Evolutionary conservation across 2,888 invertebrate genomes (phyloP), one percentile per base, ranked within the genome.

Genomic region (Sesamia inferens): DNA sequence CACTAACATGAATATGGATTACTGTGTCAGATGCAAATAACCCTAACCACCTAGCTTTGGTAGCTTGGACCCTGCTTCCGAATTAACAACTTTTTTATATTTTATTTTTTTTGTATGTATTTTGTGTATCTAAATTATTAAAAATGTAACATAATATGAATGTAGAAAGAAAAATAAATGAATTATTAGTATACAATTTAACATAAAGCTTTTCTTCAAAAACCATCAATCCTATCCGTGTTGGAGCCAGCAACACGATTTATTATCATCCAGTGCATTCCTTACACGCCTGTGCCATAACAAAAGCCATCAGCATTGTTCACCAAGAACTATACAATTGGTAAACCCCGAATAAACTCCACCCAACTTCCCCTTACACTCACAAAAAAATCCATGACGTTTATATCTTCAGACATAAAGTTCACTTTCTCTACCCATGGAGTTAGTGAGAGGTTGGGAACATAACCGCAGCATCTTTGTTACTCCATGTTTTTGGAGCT

Each of bases 381-480:
- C 16, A 13, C 2, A 14, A 64, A 85, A 80, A 24, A 0, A n/a
- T 2, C 3, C 10, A 10, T 75, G 11, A 54, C 74, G 79, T 68
- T 81, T 89, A 83, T 39, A 0, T 0, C 5, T 0, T 8, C 1
- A 3, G 0, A 0, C 0, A 42, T 88, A 92, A 88, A 78, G 76
- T 48, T 67, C 13, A 73, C 63, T 67, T 24, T 65, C 13, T 24
- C 54, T 67, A 47, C 0, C 10, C n/a, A 24, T 71, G 54, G 42
- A 13, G 63, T 72, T 75, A 54, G 0, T 7, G 2, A 44, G 55
- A 62, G 55, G 67, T 74, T 84, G 66, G 84, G 63, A 39, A 51
- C 14, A 74, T 61, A 89, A 86, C 89, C 90, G 70, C 93, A 92
- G 93, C 92, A 92, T 94, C 93, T 93, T 93, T 93, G 92, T 92